Evolutionary conservation across 2,113 vertebrate genomes (phyloP), one percentile per base, ranked within the genome.

Genomic region (Centrocercus urophasianus): DNA sequence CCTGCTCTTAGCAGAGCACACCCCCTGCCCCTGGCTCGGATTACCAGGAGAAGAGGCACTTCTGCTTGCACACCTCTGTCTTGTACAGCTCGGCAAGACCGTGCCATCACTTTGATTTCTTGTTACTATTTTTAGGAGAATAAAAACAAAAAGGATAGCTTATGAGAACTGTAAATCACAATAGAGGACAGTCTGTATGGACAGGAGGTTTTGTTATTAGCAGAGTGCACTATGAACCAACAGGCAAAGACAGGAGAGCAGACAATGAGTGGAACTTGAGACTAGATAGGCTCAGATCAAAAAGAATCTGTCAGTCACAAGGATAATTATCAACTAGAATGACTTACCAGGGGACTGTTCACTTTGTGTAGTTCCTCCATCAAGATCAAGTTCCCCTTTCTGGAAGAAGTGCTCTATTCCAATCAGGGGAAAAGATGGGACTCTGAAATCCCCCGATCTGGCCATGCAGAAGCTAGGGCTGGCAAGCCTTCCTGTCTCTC

Each of bases 261-360:
- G 59, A 27, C 59, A 69, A 38, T 8, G 54, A n/a, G 45, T 91
- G 50, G 40, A 85, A 80, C 64, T 0, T 91, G 71, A 87, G 89
- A 78, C 18, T 11, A 70, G 76, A 66, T 42, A 92, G 45, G 63
- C 22, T 87, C 13, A 22, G 43, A 63, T 3, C 65, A 60, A 76
- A 88, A 70, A 76, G 19, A 89, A 77, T 70, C 54, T 79, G 67
- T 48, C 43, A 42, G 1, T 38, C 25, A 10, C 20, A 20, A 79
- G 27, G 40, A 3, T 43, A 88, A 77, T 21, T 47, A 89, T 47
- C 1, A 3, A 52, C 11, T 42, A 34, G 60, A 86, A 69, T 0
- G 1, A 57, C 93, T 97, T 96, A 96, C 95, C 94, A 56, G 57
- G 19, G 25, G 47, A 10, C 56, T 67, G 47, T 69, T 8, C 30